Evolutionary conservation across 2,797 vertebrate species (phyloP).

Genomic region (Stomatorhinus walkeri): DNA sequence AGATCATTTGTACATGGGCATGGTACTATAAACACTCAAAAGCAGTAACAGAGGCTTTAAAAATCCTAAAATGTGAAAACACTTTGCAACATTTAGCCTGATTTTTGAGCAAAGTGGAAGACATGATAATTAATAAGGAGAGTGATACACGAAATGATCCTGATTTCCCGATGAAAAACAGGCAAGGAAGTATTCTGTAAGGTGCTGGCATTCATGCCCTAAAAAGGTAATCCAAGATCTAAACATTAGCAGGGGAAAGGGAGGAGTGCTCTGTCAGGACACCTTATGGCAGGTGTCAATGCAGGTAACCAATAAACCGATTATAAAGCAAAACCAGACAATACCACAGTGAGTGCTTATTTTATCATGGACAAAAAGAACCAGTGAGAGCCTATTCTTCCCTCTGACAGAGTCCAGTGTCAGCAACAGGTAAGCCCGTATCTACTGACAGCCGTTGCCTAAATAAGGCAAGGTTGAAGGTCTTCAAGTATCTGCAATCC

Average conservation of each 20-base stretch:
- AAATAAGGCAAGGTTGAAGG: constrained; percentile 39
- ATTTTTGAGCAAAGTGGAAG: not conserved
- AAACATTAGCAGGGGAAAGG: constrained; percentile 19
- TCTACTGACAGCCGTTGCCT: constrained; percentile 29
- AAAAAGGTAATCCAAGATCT: constrained; percentile 27
- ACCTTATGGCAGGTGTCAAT: constrained; percentile 30
- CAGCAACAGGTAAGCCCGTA: constrained; percentile 37
- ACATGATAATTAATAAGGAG: not conserved
- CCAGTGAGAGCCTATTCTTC: constrained; percentile 6
- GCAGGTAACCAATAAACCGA: constrained; percentile 32
- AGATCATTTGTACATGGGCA: not conserved
- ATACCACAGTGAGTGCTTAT: not conserved
- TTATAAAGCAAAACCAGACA: constrained; percentile 19
- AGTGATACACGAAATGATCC: not conserved
- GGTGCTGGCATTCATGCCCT: constrained; percentile 15
- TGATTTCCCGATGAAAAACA: not conserved
- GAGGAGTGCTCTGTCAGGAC: constrained; percentile 18
- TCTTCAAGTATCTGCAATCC: constrained; percentile 22
- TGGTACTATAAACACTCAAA: not conserved
- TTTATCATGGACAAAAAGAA: constrained; percentile 20
- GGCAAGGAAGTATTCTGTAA: constrained; percentile 13
- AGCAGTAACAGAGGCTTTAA: not conserved
- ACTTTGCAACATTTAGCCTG: not conserved
- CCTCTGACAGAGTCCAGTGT: constrained; percentile 1
- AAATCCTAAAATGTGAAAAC: constrained; percentile 1